phyloP scores from a whole-genome alignment of 2,113 vertebrate species.

The Aptenodytes patagonicus region DNA sequence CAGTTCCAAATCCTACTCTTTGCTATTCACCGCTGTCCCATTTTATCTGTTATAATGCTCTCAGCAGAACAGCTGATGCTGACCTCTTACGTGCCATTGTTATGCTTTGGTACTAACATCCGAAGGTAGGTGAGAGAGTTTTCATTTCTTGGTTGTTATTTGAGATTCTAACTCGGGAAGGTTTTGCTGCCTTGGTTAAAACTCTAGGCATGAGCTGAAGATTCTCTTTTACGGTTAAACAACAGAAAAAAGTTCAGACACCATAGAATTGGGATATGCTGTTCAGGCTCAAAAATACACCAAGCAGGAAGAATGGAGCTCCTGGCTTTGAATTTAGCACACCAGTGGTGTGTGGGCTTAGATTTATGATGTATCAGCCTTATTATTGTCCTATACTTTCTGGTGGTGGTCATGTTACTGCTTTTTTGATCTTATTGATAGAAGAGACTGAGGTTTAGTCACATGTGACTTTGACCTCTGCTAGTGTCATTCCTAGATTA shows the following conservation, averaged over 20 bases:
- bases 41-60: neutral
- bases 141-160: neutral
- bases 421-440: neutral
- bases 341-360: neutral
- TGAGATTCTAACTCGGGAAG: neutral
- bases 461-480: neutral
- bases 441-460: neutral
- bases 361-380: neutral
- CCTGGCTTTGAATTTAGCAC: neutral
- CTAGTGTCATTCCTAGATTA: neutral
- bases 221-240: neutral
- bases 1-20: neutral
- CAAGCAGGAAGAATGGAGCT: neutral
- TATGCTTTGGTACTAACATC: neutral
- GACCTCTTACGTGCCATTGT: neutral
- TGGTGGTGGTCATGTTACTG: neutral
- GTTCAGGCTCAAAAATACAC: neutral
- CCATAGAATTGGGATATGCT: neutral
- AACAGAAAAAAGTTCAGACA: neutral
- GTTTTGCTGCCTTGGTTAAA: conserved; percentile 28
- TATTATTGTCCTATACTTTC: neutral
- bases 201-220: conserved; percentile 10
- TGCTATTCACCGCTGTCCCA: neutral
- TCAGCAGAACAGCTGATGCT: conserved; percentile 2
- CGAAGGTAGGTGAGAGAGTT: neutral